These are phyloP conservation scores for Lordiphosa fenestrarum DNA, from an alignment of 2,888 invertebrate genomes.

Conservation along the genomic window DNA sequence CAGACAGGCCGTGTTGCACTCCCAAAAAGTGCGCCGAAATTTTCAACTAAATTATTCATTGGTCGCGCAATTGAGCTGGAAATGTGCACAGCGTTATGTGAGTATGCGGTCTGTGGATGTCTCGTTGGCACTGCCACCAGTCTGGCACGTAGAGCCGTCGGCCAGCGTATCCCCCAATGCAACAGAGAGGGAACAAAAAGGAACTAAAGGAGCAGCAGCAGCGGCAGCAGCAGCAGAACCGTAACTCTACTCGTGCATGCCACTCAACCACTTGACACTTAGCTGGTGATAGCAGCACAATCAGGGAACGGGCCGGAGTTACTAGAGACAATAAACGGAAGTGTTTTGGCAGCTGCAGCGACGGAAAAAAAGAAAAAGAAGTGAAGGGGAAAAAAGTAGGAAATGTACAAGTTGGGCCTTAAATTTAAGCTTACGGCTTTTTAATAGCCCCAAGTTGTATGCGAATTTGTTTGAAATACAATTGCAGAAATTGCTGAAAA, in stretches of 20 bases:
- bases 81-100: constrained; percentile 48
- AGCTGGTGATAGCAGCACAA: constrained; percentile 16
- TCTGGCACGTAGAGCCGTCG: constrained; percentile 62
- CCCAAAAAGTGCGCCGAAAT: constrained; percentile 69
- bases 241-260: constrained; percentile 32
- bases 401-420: too few relatives aligned
- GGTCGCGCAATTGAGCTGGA: constrained; percentile 73
- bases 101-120: constrained; percentile 23
- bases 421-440: constrained; percentile 13
- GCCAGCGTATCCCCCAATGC: constrained; percentile 32
- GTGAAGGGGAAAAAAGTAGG: neutral
- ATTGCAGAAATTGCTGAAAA: too few relatives aligned
- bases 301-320: neutral
- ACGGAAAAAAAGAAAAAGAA: constrained; percentile 1
- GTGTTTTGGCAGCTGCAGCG: constrained; percentile 39
- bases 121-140: constrained; percentile 17
- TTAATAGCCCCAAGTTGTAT: constrained; percentile 8
- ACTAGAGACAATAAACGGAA: constrained; percentile 38
- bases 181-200: neutral
- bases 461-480: too few relatives aligned
- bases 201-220: neutral
- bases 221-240: neutral
- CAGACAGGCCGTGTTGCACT: too few relatives aligned
- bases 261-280: constrained; percentile 59
- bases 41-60: constrained; percentile 72